Base-by-base conservation (phyloP, 2,888 invertebrate genomes). In the Tachystola acroxantha region DNA sequence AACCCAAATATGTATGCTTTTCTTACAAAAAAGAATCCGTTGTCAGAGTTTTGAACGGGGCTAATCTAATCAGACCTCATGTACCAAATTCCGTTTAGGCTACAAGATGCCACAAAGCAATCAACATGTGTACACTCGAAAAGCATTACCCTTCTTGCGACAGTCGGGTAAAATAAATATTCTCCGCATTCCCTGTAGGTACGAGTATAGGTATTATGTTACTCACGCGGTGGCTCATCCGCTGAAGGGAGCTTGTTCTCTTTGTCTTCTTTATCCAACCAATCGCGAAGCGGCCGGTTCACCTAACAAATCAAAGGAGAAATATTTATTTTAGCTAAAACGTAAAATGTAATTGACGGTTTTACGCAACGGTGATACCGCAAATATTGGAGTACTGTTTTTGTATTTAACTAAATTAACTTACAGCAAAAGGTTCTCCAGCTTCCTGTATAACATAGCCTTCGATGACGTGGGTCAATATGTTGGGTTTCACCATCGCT, bases 381-480 rank as follows among this genome's bases (percentile, higher is more conserved):
- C n/a, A n/a, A n/a, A n/a, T n/a, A n/a, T n/a, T n/a, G n/a, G n/a
- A n/a, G n/a, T n/a, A n/a, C n/a, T n/a, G n/a, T 14, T 3, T 2
- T n/a, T 16, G 14, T 14, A 7, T n/a, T 24, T 24, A n/a, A 24
- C 7, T n/a, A 7, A 9, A 16, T 9, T 16, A 16, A 73, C 90
- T 94, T 34, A 97, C 95, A 39, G 96, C 94, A 65, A 96, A 96
- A 0, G 96, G 96, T 75, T 96, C 96, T 1, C 93, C 93, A 1
- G 95, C 96, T 86, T 98, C 98, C 71, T 97, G 97, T 50, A 98
- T 98, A 5, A 98, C 95, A 74, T 96, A 98, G 34, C 97, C 98
- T 70, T 97, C 98, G 45, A 98, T 98, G 13, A 98, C 96, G 70
- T 98, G 98, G 0, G 98, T 98, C 34, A 98, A 85, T 5, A 98